Evolutionary conservation across 2,797 vertebrate species (phyloP).

Genomic region (Pseudocheirus occidentalis): DNA sequence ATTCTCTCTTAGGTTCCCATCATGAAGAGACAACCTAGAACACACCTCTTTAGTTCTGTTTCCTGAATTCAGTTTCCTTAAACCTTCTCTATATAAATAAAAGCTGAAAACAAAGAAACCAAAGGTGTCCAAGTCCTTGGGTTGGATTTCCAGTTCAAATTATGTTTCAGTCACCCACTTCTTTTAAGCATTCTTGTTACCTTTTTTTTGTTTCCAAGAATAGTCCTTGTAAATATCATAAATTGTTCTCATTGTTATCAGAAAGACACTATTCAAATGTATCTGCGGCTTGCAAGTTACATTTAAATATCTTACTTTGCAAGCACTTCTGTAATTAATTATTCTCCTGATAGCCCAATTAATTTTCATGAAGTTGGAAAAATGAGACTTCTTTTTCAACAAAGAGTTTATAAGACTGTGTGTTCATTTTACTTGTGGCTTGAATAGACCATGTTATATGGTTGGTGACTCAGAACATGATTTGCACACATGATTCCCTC

Average conservation of each 20-base stretch:
- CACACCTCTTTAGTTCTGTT: neutral
- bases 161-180: constrained; percentile 79
- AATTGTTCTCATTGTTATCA: constrained; percentile 79
- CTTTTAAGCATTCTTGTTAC: constrained; percentile 80
- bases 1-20: neutral
- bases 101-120: constrained; percentile 56
- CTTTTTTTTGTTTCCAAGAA: constrained; percentile 76
- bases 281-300: constrained; percentile 63
- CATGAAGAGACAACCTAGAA: neutral
- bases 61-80: neutral
- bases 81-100: constrained; percentile 67
- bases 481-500: too few species aligned
- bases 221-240: constrained; percentile 81
- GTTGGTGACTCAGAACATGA: too few species aligned
- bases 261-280: constrained; percentile 81
- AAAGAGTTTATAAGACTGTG: neutral
- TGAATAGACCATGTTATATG: too few species aligned
- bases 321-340: constrained; percentile 73
- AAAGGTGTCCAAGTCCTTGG: constrained; percentile 77
- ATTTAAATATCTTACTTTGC: constrained; percentile 78
- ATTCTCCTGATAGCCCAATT: neutral
- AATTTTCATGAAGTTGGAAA: neutral
- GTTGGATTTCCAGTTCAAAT: constrained; percentile 79
- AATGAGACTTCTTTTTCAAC: neutral
- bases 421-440: neutral